Conservation (phyloP, 2,888 invertebrate genomes). For the Tachina fera region DNA sequence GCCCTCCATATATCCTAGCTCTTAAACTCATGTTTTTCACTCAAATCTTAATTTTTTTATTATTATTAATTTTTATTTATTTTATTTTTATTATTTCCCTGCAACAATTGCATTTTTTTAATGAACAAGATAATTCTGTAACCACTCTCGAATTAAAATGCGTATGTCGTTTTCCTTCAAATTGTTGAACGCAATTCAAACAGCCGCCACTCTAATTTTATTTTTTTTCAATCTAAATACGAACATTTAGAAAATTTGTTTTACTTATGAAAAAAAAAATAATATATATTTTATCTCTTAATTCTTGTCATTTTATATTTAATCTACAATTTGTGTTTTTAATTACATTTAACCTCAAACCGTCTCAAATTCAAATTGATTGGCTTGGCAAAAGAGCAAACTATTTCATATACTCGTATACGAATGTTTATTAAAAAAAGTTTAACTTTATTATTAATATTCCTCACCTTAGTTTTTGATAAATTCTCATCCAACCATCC, state of each 20-base stretch:
- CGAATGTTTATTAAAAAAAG: neutral
- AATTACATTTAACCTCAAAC: conserved; percentile 69
- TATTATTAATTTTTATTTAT: too few relatives aligned
- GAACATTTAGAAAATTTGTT: conserved; percentile 32
- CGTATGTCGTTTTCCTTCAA: conserved; percentile 69
- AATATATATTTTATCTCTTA: conserved; percentile 19
- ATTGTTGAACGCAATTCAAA: conserved; percentile 59
- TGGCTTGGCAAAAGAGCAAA: conserved; percentile 40
- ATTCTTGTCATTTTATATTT: conserved; percentile 22
- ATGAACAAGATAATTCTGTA: neutral
- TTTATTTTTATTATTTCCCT: too few relatives aligned
- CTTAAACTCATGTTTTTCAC: too few relatives aligned
- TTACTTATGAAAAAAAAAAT: conserved; percentile 34
- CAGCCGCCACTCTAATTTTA: conserved; percentile 59
- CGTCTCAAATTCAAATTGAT: conserved; percentile 64
- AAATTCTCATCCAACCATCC: conserved; percentile 59
- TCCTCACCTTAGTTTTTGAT: conserved; percentile 54
- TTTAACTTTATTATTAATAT: conserved; percentile 46
- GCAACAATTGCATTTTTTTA: neutral
- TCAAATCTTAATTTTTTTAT: too few relatives aligned
- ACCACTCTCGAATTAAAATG: conserved; percentile 20
- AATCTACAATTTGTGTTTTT: conserved; percentile 53
- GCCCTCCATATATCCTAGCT: too few relatives aligned
- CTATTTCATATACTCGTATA: neutral
- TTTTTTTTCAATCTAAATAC: conserved; percentile 15